These are phyloP conservation scores for Deilephila elpenor DNA, from an alignment of 2,888 invertebrate species.

Conservation along the genomic window DNA sequence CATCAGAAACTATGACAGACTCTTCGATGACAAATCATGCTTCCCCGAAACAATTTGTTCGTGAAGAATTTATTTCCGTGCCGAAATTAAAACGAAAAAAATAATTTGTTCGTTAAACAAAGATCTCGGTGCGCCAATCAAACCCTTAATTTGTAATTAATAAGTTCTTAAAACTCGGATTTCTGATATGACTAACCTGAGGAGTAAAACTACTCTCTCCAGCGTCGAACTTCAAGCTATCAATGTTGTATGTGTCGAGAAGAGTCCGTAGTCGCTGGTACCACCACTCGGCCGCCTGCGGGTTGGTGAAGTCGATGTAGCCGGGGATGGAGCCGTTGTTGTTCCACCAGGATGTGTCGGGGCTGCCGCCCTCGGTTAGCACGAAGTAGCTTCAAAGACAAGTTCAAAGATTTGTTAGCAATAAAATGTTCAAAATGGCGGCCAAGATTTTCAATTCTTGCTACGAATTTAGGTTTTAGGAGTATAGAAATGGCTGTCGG, in stretches of 20 bases:
- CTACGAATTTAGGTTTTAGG: too few relatives aligned
- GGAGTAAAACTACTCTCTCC: constrained; percentile 89
- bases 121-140: too few relatives aligned
- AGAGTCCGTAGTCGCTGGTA: constrained; percentile 79
- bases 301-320: constrained; percentile 90
- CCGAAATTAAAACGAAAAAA: too few relatives aligned
- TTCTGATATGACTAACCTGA: constrained; percentile 62
- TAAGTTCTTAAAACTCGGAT: neutral
- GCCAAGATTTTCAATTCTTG: constrained; percentile 24
- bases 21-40: too few relatives aligned
- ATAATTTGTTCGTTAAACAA: too few relatives aligned
- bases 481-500: too few relatives aligned
- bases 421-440: too few relatives aligned
- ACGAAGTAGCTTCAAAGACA: constrained; percentile 73
- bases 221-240: constrained; percentile 93
- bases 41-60: too few relatives aligned
- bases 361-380: constrained; percentile 70
- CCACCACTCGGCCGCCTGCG: constrained; percentile 87
- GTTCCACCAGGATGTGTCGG: constrained; percentile 83
- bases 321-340: constrained; percentile 78
- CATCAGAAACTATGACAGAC: too few relatives aligned
- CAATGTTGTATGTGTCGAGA: constrained; percentile 85
- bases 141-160: too few relatives aligned
- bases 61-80: too few relatives aligned
- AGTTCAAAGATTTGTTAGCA: too few relatives aligned